Evolutionary conservation across 2,797 vertebrate genomes (phyloP), one percentile per base, ranked within the genome.

Genomic region (Melopsittacus undulatus): DNA sequence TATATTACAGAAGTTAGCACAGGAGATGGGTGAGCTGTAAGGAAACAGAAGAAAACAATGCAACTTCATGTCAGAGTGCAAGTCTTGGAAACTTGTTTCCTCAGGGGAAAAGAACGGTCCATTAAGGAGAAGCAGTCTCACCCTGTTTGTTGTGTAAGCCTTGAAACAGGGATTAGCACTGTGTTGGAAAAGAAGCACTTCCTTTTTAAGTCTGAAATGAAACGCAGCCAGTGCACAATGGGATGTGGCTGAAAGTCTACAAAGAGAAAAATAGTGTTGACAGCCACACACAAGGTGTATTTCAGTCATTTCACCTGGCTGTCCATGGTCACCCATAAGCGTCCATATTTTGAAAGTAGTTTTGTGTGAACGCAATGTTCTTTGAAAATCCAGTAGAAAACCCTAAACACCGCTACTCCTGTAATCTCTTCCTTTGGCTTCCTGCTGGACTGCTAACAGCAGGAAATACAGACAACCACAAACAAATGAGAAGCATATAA

Each of bases 401-500:
- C 16, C 23, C n/a, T 4, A 29, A 75, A 49, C 6, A 5, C 49
- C 1, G 0, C n/a, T 63, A 24, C 11, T 67, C 32, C 17, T 32
- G 23, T 12, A 32, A 77, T n/a, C 6, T 30, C 45, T 59, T 68
- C 24, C 23, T 72, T 42, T 23, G 67, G 45, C 26, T 81, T 83
- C 83, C 42, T 88, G 42, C 42, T 68, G 83, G 67, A 36, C 69
- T 48, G 17, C 70, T 69, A 73, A 46, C 40, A 83, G 73, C 67
- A 89, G 89, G 72, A 87, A 93, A 73, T 36, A 46, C 45, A 59
- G 51, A 38, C 27, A 80, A 49, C 61, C 82, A 83, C 72, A 87
- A 95, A 43, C 80, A 94, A 83, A 92, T 79, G 43, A 77, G 51
- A 66, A 59, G 52, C 61, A 23, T 10, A 51, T 77, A 83, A 77